Percentiles rank a stretch among this genome's conserved stretches.
Evolutionary conservation across 1,140 invertebrate species (phyloP).

Genomic region (Drosophila orena): DNA sequence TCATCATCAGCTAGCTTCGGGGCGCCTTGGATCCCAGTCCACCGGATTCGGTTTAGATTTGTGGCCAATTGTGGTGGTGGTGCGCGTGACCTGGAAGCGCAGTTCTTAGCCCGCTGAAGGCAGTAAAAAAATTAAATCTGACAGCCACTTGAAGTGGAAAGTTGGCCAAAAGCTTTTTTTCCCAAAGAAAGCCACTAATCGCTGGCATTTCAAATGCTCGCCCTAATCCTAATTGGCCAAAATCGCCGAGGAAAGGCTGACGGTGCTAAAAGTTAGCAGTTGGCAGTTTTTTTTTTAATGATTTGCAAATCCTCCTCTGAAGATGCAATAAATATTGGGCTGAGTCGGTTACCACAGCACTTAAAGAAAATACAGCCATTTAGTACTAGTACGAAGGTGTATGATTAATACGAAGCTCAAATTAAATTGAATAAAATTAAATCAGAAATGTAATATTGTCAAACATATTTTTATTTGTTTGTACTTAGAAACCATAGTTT

Average conservation of each 20-base stretch:
- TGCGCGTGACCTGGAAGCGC: slow-evolving; percentile 45
- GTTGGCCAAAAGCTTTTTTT: slow-evolving; percentile 36
- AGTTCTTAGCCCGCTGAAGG: slow-evolving; percentile 5
- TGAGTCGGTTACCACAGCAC: slow-evolving; percentile 13
- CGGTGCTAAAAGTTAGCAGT: slow-evolving; percentile 47
- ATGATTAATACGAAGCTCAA: no score
- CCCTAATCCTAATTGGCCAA: slow-evolving; percentile 65
- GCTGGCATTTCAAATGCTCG: slow-evolving; percentile 29
- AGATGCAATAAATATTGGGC: slow-evolving; percentile 42
- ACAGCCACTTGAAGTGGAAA: slow-evolving; percentile 52
- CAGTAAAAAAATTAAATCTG: slow-evolving; percentile 37
- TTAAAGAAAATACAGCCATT: background rate
- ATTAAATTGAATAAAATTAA: no score
- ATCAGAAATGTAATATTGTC: no score
- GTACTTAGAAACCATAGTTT: background rate
- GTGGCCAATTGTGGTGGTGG: slow-evolving; percentile 50
- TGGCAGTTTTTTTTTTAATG: slow-evolving; percentile 45
- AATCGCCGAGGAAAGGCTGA: slow-evolving; percentile 22
- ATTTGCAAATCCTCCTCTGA: slow-evolving; percentile 30
- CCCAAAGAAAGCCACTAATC: slow-evolving; percentile 23
- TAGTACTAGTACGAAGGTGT: background rate
- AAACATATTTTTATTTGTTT: no score
- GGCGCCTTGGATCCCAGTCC: background rate
- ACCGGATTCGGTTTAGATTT: slow-evolving; percentile 46
- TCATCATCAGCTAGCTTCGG: slow-evolving; percentile 46